Percentiles rank a stretch among this genome's conserved stretches.
These are phyloP conservation scores for Caenorhabditis tropicalis DNA, from an alignment of 1,140 invertebrate species.

Conservation along the genomic window DNA sequence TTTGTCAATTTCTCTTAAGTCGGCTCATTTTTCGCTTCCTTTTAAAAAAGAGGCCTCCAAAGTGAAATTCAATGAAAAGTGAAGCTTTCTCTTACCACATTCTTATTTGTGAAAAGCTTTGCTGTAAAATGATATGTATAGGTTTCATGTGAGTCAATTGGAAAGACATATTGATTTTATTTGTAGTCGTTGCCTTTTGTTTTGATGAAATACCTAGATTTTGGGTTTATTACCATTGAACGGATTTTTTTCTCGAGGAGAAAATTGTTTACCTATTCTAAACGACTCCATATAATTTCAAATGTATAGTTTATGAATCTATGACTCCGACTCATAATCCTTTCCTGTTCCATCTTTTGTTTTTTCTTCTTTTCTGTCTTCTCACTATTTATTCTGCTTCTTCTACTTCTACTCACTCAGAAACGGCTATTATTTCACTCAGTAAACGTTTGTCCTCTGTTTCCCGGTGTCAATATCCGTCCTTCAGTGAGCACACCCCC, in stretches of 20 bases:
- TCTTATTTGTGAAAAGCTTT: constrained; percentile 27
- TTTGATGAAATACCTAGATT: too few relatives aligned
- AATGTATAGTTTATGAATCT: not conserved
- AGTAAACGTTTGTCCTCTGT: constrained; percentile 37
- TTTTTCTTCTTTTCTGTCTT: not conserved
- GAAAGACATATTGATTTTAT: too few relatives aligned
- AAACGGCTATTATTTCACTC: constrained; percentile 30
- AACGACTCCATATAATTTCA: too few relatives aligned
- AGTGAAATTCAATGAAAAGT: constrained; percentile 39
- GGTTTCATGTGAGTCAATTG: not conserved
- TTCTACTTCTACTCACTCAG: not conserved
- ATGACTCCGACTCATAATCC: not conserved
- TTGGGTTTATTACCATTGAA: not conserved
- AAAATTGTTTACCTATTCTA: too few relatives aligned
- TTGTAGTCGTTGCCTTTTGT: too few relatives aligned
- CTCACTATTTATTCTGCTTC: not conserved
- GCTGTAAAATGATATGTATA: constrained; percentile 29
- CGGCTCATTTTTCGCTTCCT: not conserved
- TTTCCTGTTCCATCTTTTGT: not conserved
- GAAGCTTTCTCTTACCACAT: not conserved
- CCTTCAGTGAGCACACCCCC: not conserved
- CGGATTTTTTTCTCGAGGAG: too few relatives aligned
- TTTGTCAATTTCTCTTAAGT: not conserved
- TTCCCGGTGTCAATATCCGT: constrained; percentile 41
- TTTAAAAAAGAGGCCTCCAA: not conserved